Evolutionary conservation across 2,113 vertebrate species (phyloP).

Genomic region (Neodon shergylaensis): DNA sequence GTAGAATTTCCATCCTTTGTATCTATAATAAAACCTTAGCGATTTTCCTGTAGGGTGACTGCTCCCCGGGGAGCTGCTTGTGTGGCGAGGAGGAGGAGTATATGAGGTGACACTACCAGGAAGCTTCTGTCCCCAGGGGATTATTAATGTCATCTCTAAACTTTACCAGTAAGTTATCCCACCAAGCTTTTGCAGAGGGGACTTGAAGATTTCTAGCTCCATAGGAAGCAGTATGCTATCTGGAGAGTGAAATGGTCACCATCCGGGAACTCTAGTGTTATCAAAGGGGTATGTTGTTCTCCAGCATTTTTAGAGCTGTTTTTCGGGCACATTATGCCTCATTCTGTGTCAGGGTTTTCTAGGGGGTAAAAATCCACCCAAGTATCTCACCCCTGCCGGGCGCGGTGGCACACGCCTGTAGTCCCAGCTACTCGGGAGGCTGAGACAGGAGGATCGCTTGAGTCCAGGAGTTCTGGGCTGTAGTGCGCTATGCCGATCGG

Average conservation of each 20-base stretch:
- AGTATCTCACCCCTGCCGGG: background rate
- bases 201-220: background rate
- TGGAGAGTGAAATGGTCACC: background rate
- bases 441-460: too few species aligned
- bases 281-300: background rate
- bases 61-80: conserved; percentile 50
- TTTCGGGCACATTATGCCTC: background rate
- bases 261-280: background rate
- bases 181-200: background rate
- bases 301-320: background rate
- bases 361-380: background rate
- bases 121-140: background rate
- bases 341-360: background rate
- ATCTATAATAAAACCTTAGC: conserved; percentile 60
- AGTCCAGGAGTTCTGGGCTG: too few species aligned
- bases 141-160: conserved; percentile 1
- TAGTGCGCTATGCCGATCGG: too few species aligned
- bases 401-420: too few species aligned
- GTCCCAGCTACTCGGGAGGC: too few species aligned
- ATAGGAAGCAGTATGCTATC: background rate
- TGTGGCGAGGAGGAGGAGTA: background rate
- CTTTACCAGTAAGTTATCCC: background rate
- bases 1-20: conserved; percentile 58
- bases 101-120: background rate
- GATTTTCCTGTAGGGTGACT: conserved; percentile 52